Base-by-base conservation (phyloP, 92 coral and sea anemone genomes). In the Epizoanthus fatuus region DNA sequence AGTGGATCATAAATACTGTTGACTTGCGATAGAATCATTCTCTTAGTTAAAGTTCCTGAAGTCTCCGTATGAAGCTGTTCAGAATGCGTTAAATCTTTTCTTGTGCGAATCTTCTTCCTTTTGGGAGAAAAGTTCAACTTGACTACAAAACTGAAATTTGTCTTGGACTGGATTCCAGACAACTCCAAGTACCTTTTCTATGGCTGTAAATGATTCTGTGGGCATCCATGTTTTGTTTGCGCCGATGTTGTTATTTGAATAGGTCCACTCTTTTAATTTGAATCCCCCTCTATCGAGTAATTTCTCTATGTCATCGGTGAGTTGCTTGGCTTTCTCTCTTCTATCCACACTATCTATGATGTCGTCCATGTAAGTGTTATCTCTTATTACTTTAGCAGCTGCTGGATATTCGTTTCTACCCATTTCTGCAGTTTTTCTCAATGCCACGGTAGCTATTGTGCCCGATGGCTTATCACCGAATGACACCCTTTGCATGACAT, bases 1-100 rank as follows among this genome's bases (percentile, higher is more conserved):
- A 93, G 17, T 6, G 88, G 96, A 63, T 93, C 92, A 51, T 91
- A 91, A 13, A 88, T 79, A 14, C 92, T 63, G 60, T 88, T 91
- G 45, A 88, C 69, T 40, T 88, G 90, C 1, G 93, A 90, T 3
- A 93, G 82, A 2, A 93, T 55, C 75, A 83, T 86, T 40, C 93
- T 44, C 66, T 92, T 92, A 8, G 93, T 92, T 44, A 89, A 77
- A 13, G 15, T 70, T 9, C 5, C 54, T 51, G 84, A 88, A 32
- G 80, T 63, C 3, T 20, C 39, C 7, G 42, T 66, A 47, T 87
- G 84, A 29, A 88, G 64, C 47, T 42, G 47, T 58, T 88, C 70
- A 55, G 55, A 56, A 42, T 45, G 17, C 51, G 52, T 53, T 55
- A 87, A 74, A 74, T 65, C 74, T 20, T 87, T 84, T 49, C 67